Conservation (phyloP, 2,797 vertebrate genomes). For the Ataeniobius toweri region DNA sequence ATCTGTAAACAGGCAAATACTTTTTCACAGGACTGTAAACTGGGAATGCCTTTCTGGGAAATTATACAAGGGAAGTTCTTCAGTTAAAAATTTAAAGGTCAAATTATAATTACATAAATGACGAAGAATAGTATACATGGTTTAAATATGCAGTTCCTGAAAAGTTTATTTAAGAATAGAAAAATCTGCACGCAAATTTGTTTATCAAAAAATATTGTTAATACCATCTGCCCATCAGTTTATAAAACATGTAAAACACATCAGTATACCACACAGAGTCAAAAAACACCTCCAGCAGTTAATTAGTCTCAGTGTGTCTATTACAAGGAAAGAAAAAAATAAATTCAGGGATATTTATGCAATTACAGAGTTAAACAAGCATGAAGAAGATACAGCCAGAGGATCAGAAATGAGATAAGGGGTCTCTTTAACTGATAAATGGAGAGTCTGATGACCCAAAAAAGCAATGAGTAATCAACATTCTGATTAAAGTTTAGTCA, state of each 20-base stretch:
- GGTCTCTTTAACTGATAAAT: conserved; percentile 50
- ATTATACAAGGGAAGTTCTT: background rate
- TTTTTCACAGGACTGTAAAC: background rate
- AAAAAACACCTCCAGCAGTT: background rate
- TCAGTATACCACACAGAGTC: background rate
- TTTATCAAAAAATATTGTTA: background rate
- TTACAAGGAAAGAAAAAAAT: background rate
- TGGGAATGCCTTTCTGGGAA: background rate
- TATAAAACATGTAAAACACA: background rate
- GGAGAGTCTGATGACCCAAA: conserved; percentile 34
- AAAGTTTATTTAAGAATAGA: background rate
- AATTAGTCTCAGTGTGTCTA: background rate
- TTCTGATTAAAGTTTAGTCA: conserved; percentile 50
- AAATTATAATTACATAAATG: background rate
- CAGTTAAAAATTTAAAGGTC: background rate
- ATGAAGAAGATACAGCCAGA: conserved; percentile 20
- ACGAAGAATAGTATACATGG: background rate
- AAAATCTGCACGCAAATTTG: background rate
- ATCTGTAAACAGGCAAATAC: background rate
- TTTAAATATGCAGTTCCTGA: background rate
- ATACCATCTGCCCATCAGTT: background rate
- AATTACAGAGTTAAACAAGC: conserved; percentile 4
- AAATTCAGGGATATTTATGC: background rate
- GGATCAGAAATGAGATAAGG: conserved; percentile 2
- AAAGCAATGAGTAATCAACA: conserved; percentile 44